Evolutionary conservation across 2,888 invertebrate genomes (phyloP), one percentile per base, ranked within the genome.

Genomic region (Mallateleia sp.): DNA sequence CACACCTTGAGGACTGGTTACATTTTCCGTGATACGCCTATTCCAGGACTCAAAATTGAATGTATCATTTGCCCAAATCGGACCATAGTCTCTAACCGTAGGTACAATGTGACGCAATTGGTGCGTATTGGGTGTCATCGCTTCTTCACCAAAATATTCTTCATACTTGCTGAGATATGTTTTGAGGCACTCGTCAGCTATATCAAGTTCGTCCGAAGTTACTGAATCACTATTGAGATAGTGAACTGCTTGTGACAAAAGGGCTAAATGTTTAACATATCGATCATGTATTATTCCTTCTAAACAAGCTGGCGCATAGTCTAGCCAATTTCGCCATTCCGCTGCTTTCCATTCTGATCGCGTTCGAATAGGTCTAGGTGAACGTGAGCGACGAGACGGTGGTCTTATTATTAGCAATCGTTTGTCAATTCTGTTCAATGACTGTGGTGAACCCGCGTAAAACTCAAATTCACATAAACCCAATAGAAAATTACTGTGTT

Each of bases 1-100:
- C 52, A 71, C 62, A 11, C 56, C 34, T 25, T 75, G 42, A 15
- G 87, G 62, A 50, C 78, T 78, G 6, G 81, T 82, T 1, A 77
- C 69, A 14, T 64, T 47, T 20, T 87, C 83, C 7, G 75, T 54
- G 15, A 85, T 60, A 20, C 69, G 64, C 14, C 60, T 85, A 25
- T 88, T 88, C 85, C 72, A 74, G 11, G 85, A 88, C 56, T 88
- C 85, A 58, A 78, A 88, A 1, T n/a, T 11, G n/a, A 78, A 85
- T 20, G 85, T 64, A 1, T 54, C 32, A 22, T 75, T 34, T 3
- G 28, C 77, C 82, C 85, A 88, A 11, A 77, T 62, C 8, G 6
- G 38, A 38, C 38, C 38, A 6, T 11, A 38, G 14, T 38, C 11
- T 38, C 11, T 38, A 8, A 38, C 38, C 2, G 11, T 9, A 9